Evolutionary conservation across 2,797 vertebrate species (phyloP).

Genomic region (Ctenochaetus hawaiiensis): DNA sequence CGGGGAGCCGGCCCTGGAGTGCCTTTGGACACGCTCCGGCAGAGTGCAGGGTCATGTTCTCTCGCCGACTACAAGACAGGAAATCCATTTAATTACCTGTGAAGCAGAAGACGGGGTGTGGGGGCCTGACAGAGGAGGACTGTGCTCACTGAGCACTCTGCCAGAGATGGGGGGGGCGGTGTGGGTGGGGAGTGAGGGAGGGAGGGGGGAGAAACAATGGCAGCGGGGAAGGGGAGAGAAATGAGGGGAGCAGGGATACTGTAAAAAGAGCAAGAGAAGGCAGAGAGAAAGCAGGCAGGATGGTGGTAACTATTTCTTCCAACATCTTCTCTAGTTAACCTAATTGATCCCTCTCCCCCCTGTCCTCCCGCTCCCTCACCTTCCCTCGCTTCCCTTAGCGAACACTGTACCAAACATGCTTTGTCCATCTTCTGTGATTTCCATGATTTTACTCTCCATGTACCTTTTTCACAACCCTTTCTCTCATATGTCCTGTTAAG

Average conservation of each 20-base stretch:
- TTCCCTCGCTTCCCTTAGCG: not conserved
- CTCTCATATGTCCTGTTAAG: slow-evolving; percentile 16
- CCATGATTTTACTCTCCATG: slow-evolving; percentile 12
- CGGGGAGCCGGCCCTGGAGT: slow-evolving; percentile 88
- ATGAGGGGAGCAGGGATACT: slow-evolving; percentile 44
- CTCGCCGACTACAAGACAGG: slow-evolving; percentile 97
- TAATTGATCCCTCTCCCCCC: slow-evolving; percentile 52
- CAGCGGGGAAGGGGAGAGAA: slow-evolving; percentile 43
- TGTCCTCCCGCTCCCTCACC: slow-evolving; percentile 19
- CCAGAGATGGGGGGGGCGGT: slow-evolving; percentile 59
- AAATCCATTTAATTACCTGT: slow-evolving; percentile 99
- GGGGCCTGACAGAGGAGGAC: slow-evolving; percentile 93
- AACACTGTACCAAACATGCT: slow-evolving; percentile 17
- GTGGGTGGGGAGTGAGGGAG: not conserved
- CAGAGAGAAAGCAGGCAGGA: slow-evolving; percentile 24
- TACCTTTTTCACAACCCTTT: slow-evolving; percentile 31
- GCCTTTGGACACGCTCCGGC: slow-evolving; percentile 89
- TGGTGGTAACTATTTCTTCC: slow-evolving; percentile 31
- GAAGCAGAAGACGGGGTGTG: slow-evolving; percentile 94
- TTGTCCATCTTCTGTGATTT: slow-evolving; percentile 33
- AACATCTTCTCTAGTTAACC: slow-evolving; percentile 44
- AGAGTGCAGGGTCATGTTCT: slow-evolving; percentile 97
- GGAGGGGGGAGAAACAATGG: slow-evolving; percentile 30
- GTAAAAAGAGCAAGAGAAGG: slow-evolving; percentile 48
- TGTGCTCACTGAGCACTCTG: slow-evolving; percentile 92